phyloP scores from a whole-genome alignment of 2,888 invertebrate genomes.

The Pseudoips prasinana region DNA sequence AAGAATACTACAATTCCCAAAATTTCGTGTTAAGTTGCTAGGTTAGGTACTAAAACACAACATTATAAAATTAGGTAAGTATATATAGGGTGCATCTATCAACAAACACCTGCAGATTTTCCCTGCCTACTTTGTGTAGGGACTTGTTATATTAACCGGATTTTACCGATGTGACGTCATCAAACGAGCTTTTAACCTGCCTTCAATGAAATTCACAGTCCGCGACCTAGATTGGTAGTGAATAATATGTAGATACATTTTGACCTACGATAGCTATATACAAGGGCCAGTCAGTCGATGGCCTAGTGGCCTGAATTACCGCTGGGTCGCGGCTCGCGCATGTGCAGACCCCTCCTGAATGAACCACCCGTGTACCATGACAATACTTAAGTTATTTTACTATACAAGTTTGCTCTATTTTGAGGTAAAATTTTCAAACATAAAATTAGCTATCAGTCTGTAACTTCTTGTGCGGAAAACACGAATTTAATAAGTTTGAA shows the following conservation, averaged over 20 bases:
- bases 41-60: too few species aligned
- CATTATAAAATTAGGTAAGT: too few species aligned
- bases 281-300: conserved; percentile 63
- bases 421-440: conserved; percentile 16
- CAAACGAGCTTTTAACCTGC: conserved; percentile 14
- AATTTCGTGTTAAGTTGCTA: too few species aligned
- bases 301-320: conserved; percentile 64
- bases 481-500: neutral
- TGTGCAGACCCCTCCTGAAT: conserved; percentile 51
- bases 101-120: too few species aligned
- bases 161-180: neutral
- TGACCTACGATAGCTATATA: conserved; percentile 52
- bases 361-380: conserved; percentile 33
- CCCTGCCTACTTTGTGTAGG: too few species aligned
- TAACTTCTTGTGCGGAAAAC: neutral
- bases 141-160: too few species aligned
- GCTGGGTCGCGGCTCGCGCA: conserved; percentile 48
- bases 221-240: conserved; percentile 59
- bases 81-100: too few species aligned
- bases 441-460: neutral
- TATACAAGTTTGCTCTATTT: conserved; percentile 20
- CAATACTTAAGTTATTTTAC: conserved; percentile 18
- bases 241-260: conserved; percentile 36
- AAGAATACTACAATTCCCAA: too few species aligned
- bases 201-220: conserved; percentile 24